Evolutionary conservation across 1,140 invertebrate species (phyloP).

Genomic region (Eumaeus atala): DNA sequence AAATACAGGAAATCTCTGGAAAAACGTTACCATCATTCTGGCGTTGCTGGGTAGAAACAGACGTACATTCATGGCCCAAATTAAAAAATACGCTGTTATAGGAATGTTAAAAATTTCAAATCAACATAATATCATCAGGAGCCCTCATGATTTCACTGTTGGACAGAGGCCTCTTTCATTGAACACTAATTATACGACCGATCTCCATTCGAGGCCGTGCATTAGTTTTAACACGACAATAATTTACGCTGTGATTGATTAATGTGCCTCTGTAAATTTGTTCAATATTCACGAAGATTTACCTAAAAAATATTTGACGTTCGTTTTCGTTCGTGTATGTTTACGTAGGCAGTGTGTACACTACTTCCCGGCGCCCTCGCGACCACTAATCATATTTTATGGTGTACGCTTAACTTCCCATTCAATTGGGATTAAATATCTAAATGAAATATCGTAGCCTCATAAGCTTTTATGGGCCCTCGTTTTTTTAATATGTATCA

Average conservation of each 20-base stretch:
- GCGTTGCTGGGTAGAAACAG: no score
- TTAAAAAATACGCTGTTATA: no score
- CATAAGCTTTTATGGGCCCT: slow-evolving; percentile 22
- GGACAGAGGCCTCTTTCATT: no score
- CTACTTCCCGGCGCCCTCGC: slow-evolving; percentile 36
- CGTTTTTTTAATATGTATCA: slow-evolving; percentile 4
- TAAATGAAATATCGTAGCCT: slow-evolving; percentile 35
- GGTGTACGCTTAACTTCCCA: slow-evolving; percentile 51
- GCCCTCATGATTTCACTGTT: no score
- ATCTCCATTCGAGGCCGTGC: no score
- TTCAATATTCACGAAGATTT: slow-evolving; percentile 38
- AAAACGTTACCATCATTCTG: no score
- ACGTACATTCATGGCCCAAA: no score
- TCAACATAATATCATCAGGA: no score
- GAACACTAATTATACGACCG: no score
- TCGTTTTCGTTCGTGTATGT: slow-evolving; percentile 32
- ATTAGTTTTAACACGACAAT: slow-evolving; percentile 29
- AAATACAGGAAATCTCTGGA: no score
- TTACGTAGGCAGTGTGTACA: slow-evolving; percentile 50
- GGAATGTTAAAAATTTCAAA: no score
- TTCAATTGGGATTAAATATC: slow-evolving; percentile 61
- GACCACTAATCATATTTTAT: slow-evolving; percentile 69
- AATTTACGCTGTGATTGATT: slow-evolving; percentile 20
- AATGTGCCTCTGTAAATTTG: slow-evolving; percentile 25
- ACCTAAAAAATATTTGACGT: slow-evolving; percentile 44